A percentile compares a stretch with the other conserved stretches of the same genome.
These are phyloP conservation scores for Porites evermanni DNA, from an alignment of 92 coral and sea anemone genomes.

Conservation along the genomic window DNA sequence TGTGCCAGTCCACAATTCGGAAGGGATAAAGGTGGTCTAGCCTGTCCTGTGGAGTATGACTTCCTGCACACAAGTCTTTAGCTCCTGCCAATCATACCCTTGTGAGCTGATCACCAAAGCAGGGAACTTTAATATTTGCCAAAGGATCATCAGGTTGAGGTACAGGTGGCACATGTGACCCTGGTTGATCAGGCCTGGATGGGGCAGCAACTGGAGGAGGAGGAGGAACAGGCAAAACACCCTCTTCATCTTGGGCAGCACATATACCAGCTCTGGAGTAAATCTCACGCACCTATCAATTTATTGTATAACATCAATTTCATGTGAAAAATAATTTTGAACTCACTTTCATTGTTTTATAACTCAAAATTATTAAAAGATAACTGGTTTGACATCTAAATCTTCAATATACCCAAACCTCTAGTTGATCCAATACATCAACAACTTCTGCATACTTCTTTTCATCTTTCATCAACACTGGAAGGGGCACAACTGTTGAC, in stretches of 20 bases:
- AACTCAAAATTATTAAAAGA: background rate
- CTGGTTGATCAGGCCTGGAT: constrained; percentile 45
- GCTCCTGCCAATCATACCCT: constrained; percentile 59
- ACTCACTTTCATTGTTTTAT: no score
- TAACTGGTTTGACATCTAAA: constrained; percentile 4
- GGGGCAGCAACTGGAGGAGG: constrained; percentile 38
- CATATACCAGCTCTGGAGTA: constrained; percentile 51
- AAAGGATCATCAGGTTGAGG: constrained; percentile 40
- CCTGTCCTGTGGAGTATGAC: background rate
- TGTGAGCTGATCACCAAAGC: constrained; percentile 53
- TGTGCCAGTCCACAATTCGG: no score
- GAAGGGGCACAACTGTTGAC: constrained; percentile 46
- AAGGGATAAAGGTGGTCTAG: no score
- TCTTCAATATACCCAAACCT: constrained; percentile 48
- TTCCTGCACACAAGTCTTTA: constrained; percentile 41
- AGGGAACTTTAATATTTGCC: constrained; percentile 41
- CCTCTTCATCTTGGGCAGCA: constrained; percentile 11
- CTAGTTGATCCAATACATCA: constrained; percentile 72
- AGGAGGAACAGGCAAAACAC: constrained; percentile 1
- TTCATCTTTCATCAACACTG: constrained; percentile 71
- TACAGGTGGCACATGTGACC: constrained; percentile 30
- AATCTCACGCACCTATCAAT: constrained; percentile 21
- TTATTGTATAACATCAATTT: no score
- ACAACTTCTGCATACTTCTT: constrained; percentile 58
- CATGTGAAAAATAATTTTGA: no score